Evolutionary conservation across 1,140 invertebrate species (phyloP), one percentile per base, ranked within the genome.

Genomic region (Helicoverpa zea): DNA sequence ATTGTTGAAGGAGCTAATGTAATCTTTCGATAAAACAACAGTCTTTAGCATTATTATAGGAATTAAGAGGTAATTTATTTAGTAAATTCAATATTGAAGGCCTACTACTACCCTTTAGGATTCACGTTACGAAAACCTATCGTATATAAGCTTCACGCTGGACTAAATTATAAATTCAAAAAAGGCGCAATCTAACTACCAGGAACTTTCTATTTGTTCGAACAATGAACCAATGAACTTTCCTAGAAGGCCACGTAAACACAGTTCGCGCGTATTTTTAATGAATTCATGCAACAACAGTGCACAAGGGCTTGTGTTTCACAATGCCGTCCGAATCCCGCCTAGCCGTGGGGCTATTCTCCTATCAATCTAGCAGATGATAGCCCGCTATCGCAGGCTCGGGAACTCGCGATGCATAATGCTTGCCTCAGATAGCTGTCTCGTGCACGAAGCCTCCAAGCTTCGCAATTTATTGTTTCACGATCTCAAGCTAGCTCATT

Each of bases 401-500:
- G 83, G 86, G 83, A 84, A 87, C 85, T 85, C 87, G 88, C 89
- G 90, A 89, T 93, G 91, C 93, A 93, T 94, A 94, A 94, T 94
- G 92, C 92, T 91, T 88, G 90, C 80, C 81, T 84, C 89, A 91
- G 93, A 94, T 94, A 93, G 92, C 93, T 92, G 92, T 92, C 92
- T 93, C 89, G 86, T 52, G 90, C 93, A 94, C 93, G 93, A 94
- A 93, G 93, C 93, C 92, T 94, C 88, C 89, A 88, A 94, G 93
- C 91, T 91, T 94, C 87, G 93, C 93, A 94, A 94, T 94, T 94
- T 94, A 94, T 94, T 92, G 94, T 95, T 95, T 94, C 93, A 95
- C 94, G 94, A 95, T 95, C 91, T 92, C 89, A 88, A 85, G 86
- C 87, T 80, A 83, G 91, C 90, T 94, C 93, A 94, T 95, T 94